These are phyloP conservation scores for Myotis davidii DNA, from an alignment of 2,113 vertebrate genomes.

Conservation along the genomic window DNA sequence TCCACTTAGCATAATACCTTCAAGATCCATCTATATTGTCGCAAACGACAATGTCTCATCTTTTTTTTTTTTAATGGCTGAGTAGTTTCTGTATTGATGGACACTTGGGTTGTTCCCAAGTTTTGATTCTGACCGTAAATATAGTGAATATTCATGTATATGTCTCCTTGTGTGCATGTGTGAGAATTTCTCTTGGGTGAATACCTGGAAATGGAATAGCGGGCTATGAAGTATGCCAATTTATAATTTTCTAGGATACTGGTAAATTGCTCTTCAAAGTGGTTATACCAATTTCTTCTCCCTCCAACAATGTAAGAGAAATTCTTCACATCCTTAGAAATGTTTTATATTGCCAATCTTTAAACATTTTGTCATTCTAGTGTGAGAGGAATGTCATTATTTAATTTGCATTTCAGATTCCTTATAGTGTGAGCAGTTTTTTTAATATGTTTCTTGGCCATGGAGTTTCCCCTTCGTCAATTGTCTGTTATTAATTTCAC, in stretches of 20 bases:
- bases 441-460: not conserved
- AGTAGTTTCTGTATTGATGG: not conserved
- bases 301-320: not conserved
- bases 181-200: not conserved
- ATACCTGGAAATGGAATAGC: not conserved
- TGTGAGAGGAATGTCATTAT: not conserved
- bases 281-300: not conserved
- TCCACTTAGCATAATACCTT: not conserved
- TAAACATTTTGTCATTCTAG: not conserved
- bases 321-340: not conserved
- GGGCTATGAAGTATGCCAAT: not conserved
- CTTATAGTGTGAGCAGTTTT: not conserved
- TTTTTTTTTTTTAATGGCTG: not conserved
- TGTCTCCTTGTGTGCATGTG: not conserved
- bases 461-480: not conserved
- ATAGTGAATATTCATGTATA: not conserved
- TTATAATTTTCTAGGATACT: not conserved
- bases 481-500: not conserved
- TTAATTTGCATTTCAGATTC: slow-evolving; percentile 7
- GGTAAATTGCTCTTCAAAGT: not conserved
- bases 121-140: not conserved
- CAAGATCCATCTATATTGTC: not conserved
- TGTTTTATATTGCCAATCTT: not conserved
- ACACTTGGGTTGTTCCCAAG: not conserved
- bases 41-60: not conserved